phyloP scores from a whole-genome alignment of 2,113 vertebrate species.

The Lanius ludovicianus region DNA sequence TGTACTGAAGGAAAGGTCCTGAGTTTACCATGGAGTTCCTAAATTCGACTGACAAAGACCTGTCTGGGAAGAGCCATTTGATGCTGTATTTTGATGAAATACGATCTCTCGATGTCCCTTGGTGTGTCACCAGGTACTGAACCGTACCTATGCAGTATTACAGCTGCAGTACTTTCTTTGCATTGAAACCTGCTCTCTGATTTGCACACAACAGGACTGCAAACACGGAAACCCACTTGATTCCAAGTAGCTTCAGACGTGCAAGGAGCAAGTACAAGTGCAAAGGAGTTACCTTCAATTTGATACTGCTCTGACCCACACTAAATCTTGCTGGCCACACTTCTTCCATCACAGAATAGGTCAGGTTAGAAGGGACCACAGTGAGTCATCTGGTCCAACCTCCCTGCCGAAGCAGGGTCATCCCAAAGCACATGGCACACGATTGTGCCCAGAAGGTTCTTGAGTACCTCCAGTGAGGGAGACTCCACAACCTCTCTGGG shows the following conservation, averaged over 20 bases:
- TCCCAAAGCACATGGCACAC: background rate
- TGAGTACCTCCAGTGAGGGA: background rate
- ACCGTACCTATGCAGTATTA: rapidly evolving
- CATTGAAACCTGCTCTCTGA: background rate
- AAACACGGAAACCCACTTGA: background rate
- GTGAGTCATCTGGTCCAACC: background rate
- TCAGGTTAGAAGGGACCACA: background rate
- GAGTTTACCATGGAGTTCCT: background rate
- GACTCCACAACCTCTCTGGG: background rate
- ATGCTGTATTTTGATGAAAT: background rate
- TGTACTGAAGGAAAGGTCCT: background rate
- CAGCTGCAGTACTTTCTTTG: background rate
- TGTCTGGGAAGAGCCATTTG: background rate
- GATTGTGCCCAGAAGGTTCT: background rate
- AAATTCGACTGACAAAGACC: background rate
- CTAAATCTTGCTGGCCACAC: background rate
- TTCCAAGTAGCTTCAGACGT: rapidly evolving
- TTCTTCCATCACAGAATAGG: background rate
- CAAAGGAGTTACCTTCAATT: background rate
- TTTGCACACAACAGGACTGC: background rate
- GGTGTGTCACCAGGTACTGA: background rate
- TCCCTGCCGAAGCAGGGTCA: background rate
- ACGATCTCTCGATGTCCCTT: background rate
- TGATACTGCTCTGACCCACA: rapidly evolving
- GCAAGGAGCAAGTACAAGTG: background rate